Base-by-base conservation (phyloP, 2,113 vertebrate genomes). In the Lycaon pictus region DNA sequence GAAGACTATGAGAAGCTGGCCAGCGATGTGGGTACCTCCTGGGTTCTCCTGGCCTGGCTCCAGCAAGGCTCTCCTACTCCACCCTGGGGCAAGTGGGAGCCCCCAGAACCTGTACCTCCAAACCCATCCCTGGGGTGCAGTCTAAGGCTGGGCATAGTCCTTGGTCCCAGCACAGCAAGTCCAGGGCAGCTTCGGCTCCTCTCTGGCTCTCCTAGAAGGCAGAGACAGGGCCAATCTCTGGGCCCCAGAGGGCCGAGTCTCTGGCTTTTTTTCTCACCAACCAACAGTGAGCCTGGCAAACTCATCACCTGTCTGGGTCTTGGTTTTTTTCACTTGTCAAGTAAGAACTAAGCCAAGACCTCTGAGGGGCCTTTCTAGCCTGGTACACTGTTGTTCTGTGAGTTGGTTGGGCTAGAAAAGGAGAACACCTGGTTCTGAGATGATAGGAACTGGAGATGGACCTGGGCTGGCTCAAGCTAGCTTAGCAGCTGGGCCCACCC, bases 1-100 rank as follows among this genome's bases (percentile, higher is more conserved):
- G 99, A 99, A 98, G 99, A 99, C 98, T 99, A 99, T 5, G 99
- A 99, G 98, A 99, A 99, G 98, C 99, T 99, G 98, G 99, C 99
- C 98, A 99, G 99, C 92, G 99, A 99, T 98, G 99, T 99, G 99
- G 98, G 99, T 99, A 96, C 96, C 97, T 96, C 32, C 3, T n/a
- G 58, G 56, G 32, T 67, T 93, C 82, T 85, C 51, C 67, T 63
- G 74, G 25, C 29, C 19, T 63, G 29, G 35, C 65, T 79, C 69
- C 15, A 15, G 62, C 86, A 60, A 82, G 76, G 53, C 79, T 67
- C 51, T 76, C 74, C 20, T 48, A 65, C 32, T 7, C 35, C 2
- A 53, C 43, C 79, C 95, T 19, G 20, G 80, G 56, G 77, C 37
- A 15, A 79, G 11, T 58, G 48, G 77, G 87, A 63, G n/a, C 35